phyloP scores from a whole-genome alignment of 2,113 vertebrate species.

The Daboia siamensis region DNA sequence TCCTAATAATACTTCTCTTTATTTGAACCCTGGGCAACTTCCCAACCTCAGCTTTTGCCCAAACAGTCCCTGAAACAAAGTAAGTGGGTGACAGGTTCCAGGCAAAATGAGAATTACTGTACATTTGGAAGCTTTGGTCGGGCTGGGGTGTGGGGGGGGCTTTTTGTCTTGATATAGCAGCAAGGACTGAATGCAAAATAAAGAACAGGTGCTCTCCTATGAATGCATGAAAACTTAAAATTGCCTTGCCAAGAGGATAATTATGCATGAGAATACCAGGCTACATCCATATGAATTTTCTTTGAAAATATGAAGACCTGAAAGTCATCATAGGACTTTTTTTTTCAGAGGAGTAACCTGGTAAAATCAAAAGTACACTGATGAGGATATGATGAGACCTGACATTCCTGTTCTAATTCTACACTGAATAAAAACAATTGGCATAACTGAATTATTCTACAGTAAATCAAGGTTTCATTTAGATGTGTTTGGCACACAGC shows the following conservation, averaged over 20 bases:
- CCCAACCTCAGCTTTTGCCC: neutral
- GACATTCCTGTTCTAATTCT: slow-evolving; percentile 22
- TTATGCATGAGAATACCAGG: neutral
- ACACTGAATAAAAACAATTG: slow-evolving; percentile 10
- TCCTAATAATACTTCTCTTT: neutral
- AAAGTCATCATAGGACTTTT: neutral
- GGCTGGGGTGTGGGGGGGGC: neutral
- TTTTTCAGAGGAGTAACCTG: slow-evolving; percentile 23
- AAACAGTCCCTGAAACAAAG: neutral
- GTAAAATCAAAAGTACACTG: slow-evolving; percentile 10
- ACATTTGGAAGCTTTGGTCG: neutral
- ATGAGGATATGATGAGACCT: slow-evolving; percentile 12
- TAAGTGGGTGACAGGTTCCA: neutral
- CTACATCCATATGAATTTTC: neutral
- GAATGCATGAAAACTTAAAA: neutral
- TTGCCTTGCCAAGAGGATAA: rapidly evolving
- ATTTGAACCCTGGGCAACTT: neutral
- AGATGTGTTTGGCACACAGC: slow-evolving; percentile 24
- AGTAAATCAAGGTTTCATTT: slow-evolving; percentile 21
- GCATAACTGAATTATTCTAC: slow-evolving; percentile 28
- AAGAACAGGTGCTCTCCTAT: neutral
- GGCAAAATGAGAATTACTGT: neutral
- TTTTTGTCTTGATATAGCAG: neutral
- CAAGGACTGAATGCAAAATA: neutral
- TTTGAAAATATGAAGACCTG: neutral